These are phyloP conservation scores for Cotesia chilonis DNA, from an alignment of 1,140 invertebrate genomes.

Conservation along the genomic window DNA sequence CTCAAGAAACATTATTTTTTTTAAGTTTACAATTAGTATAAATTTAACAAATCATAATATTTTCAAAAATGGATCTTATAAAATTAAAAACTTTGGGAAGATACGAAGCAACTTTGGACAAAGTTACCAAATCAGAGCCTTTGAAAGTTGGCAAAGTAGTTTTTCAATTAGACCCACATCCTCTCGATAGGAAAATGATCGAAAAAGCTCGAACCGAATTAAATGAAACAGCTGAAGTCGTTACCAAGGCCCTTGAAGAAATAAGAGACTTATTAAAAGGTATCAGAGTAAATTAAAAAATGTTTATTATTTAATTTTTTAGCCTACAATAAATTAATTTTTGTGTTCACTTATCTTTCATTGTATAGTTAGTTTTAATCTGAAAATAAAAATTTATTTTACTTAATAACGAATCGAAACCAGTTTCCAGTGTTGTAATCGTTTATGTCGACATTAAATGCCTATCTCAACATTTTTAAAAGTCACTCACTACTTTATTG, in stretches of 20 bases:
- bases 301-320: not conserved
- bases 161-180: constrained; percentile 46
- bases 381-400: too few relatives aligned
- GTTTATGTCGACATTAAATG: too few relatives aligned
- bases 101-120: constrained; percentile 13
- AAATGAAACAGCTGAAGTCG: constrained; percentile 62
- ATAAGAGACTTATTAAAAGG: constrained; percentile 59
- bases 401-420: too few relatives aligned
- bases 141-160: constrained; percentile 45
- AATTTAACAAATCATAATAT: not conserved
- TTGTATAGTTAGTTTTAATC: too few relatives aligned
- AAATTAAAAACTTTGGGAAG: not conserved
- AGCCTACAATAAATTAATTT: too few relatives aligned
- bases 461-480: too few relatives aligned
- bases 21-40: not conserved
- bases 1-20: too few relatives aligned
- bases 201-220: constrained; percentile 58
- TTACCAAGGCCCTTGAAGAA: constrained; percentile 49
- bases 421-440: too few relatives aligned
- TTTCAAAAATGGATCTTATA: not conserved
- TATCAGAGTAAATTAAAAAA: constrained; percentile 39
- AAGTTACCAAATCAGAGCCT: constrained; percentile 3
- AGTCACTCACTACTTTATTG: too few relatives aligned
- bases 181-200: constrained; percentile 36
- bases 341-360: too few relatives aligned